A percentile compares a stretch with the other conserved stretches of the same genome.
Conservation (phyloP, 2,113 vertebrate species). For the Etheostoma spectabile region DNA sequence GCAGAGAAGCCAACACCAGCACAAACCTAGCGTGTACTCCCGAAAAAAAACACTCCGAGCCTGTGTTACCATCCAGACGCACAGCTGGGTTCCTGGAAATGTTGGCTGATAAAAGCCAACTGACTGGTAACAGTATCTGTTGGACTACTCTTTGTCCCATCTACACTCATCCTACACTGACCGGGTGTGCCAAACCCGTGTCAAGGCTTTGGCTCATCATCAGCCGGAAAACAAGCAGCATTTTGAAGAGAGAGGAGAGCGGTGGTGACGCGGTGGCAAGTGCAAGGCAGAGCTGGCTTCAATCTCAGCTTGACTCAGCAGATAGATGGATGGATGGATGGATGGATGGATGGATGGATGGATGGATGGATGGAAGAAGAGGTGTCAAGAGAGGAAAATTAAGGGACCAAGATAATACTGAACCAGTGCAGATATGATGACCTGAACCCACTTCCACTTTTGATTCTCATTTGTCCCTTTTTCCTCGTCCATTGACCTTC, state of each 20-base stretch:
- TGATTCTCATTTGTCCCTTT: background rate
- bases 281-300: background rate
- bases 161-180: constrained; percentile 33
- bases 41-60: background rate
- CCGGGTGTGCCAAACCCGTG: constrained; percentile 22
- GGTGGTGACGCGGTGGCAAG: background rate
- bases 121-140: constrained; percentile 42
- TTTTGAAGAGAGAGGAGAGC: constrained; percentile 38
- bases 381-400: background rate
- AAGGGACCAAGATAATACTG: background rate
- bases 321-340: background rate
- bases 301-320: background rate
- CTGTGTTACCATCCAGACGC: constrained; percentile 28
- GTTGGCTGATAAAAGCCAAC: constrained; percentile 28
- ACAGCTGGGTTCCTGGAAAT: constrained; percentile 37
- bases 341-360: constrained; percentile 3
- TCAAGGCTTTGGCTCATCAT: constrained; percentile 23
- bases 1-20: constrained; percentile 13
- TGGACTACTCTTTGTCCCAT: constrained; percentile 34
- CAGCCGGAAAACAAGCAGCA: constrained; percentile 38
- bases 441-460: background rate
- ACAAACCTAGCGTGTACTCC: background rate
- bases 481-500: background rate
- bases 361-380: background rate
- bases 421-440: background rate